Conservation (phyloP, 2,888 invertebrate genomes). For the Adelphocoris suturalis region DNA sequence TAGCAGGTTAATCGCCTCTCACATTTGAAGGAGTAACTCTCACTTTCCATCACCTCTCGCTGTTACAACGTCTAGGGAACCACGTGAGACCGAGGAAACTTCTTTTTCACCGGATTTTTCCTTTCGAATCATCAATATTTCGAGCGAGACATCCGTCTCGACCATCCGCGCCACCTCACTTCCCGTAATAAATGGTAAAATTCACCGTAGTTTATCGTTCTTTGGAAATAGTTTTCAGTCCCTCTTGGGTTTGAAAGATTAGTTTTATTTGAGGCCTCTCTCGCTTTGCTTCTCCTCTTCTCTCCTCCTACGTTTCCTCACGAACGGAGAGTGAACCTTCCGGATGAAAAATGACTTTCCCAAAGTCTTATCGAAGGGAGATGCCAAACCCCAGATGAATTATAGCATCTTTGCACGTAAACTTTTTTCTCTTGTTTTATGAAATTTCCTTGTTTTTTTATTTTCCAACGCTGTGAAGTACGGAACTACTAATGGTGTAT, state of each 20-base stretch:
- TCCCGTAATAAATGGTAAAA: constrained; percentile 60
- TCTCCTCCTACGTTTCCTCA: not conserved
- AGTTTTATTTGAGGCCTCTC: constrained; percentile 51
- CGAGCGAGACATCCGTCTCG: constrained; percentile 50
- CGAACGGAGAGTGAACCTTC: constrained; percentile 6
- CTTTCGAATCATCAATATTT: constrained; percentile 54
- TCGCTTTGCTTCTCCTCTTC: not conserved
- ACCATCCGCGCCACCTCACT: constrained; percentile 60
- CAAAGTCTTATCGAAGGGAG: constrained; percentile 50
- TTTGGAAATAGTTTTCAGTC: constrained; percentile 34
- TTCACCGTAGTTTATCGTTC: constrained; percentile 59
- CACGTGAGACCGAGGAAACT: not conserved
- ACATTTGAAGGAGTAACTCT: too few relatives aligned
- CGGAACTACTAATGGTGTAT: too few relatives aligned
- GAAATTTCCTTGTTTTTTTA: not conserved
- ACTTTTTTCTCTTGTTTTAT: not conserved
- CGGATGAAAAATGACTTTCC: constrained; percentile 53
- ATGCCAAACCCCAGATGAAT: constrained; percentile 48
- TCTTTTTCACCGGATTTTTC: not conserved
- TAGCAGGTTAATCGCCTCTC: too few relatives aligned
- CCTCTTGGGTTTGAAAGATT: constrained; percentile 45
- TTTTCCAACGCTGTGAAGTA: not conserved
- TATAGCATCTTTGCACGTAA: constrained; percentile 6
- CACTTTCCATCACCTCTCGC: too few relatives aligned
- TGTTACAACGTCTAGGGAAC: too few relatives aligned